These are phyloP conservation scores for Cotesia typhae DNA, from an alignment of 1,140 invertebrate genomes.

Conservation along the genomic window DNA sequence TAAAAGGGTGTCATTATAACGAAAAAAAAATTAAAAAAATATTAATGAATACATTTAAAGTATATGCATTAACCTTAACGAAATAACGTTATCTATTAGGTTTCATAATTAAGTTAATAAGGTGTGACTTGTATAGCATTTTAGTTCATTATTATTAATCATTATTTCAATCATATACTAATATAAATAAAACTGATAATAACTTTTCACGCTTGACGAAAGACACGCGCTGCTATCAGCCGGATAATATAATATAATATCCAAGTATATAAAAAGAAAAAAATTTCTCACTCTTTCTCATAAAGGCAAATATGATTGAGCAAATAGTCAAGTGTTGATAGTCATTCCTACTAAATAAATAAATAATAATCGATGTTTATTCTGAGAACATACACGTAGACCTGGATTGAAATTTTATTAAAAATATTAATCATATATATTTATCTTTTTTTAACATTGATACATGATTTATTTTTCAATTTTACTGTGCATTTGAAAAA, in stretches of 20 bases:
- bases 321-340: conserved; percentile 28
- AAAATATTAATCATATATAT: conserved; percentile 2
- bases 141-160: conserved; percentile 25
- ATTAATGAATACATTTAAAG: too few relatives aligned
- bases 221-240: conserved; percentile 35
- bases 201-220: conserved; percentile 35
- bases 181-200: conserved; percentile 30
- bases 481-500: background rate
- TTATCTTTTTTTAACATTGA: background rate
- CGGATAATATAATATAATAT: conserved; percentile 7
- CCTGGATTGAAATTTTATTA: background rate
- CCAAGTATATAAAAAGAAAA: conserved; percentile 22
- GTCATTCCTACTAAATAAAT: conserved; percentile 32
- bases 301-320: conserved; percentile 22
- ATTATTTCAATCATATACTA: conserved; percentile 32
- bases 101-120: conserved; percentile 26
- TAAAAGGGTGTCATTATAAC: too few relatives aligned
- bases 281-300: conserved; percentile 16
- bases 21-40: too few relatives aligned
- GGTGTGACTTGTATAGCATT: conserved; percentile 25
- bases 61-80: too few relatives aligned
- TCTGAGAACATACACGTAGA: background rate
- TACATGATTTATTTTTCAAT: background rate
- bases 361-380: conserved; percentile 29
- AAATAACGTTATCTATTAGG: background rate